These are phyloP conservation scores for Hypotaenidia philippensis DNA, from an alignment of 2,797 vertebrate genomes.

Conservation along the genomic window DNA sequence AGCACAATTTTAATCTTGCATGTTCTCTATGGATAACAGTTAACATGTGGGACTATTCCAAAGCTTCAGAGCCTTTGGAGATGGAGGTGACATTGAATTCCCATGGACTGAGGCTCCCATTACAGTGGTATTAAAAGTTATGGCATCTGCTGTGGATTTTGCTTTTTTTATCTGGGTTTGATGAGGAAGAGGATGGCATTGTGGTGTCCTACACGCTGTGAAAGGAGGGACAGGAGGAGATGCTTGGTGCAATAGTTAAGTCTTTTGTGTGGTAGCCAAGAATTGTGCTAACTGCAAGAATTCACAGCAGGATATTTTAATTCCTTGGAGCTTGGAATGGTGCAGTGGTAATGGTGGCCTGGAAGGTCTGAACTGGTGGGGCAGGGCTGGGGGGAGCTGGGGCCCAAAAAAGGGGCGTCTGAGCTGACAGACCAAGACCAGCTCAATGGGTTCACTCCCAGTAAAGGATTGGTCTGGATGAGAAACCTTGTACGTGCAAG, in stretches of 20 bases:
- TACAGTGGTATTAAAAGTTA: not conserved
- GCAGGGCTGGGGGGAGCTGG: not conserved
- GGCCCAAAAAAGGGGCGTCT: not conserved
- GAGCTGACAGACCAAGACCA: fast-evolving
- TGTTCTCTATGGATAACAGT: not conserved
- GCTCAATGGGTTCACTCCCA: fast-evolving
- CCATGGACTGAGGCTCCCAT: fast-evolving
- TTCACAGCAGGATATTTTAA: not conserved
- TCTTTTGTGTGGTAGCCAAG: not conserved
- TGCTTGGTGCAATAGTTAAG: not conserved
- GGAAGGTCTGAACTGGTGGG: not conserved
- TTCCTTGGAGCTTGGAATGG: not conserved
- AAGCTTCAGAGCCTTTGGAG: not conserved
- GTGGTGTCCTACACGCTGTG: not conserved
- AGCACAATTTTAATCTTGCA: not conserved
- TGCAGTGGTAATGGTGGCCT: fast-evolving
- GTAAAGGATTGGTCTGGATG: not conserved
- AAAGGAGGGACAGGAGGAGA: not conserved
- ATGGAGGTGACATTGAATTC: fast-evolving
- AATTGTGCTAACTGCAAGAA: not conserved
- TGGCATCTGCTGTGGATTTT: not conserved
- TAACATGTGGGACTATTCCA: not conserved
- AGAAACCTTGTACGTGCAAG: not conserved
- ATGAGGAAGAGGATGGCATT: not conserved
- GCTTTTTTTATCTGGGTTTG: not conserved